Base-by-base conservation (phyloP, 2,797 vertebrate species). In the Alexandromys oeconomus region DNA sequence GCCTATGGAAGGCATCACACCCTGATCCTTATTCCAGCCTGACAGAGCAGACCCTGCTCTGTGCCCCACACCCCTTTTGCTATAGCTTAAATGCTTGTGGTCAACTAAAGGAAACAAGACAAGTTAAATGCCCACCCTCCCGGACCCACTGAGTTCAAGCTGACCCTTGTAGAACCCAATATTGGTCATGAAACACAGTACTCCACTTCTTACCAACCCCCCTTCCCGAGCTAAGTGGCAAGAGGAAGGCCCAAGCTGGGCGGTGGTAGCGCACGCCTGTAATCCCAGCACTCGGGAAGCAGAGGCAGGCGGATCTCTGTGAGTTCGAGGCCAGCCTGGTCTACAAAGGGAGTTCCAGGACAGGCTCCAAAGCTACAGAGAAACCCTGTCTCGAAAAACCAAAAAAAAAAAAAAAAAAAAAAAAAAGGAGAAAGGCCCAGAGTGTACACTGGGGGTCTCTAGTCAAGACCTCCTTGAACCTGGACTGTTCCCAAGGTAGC, bases 81-180 rank as follows among this genome's bases (percentile, higher is more conserved):
- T 54, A 80, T 25, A 34, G 29, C 29, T 84, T n/a, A 94, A 73
- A 21, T 67, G 13, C 86, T 84, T 89, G 15, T 91, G 76, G 69
- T 48, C 94, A 96, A 86, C 57, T 74, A 81, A 85, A 51, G n/a
- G 51, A 85, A 59, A 78, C 40, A 61, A 79, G 46, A 77, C 29
- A 6, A 31, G n/a, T 59, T 86, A 65, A 71, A 71, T 10, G 54
- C 43, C n/a, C 43, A 61, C 85, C 0, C 71, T 31, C 92, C 54
- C 48, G 29, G n/a, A 21, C 4, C 74, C 48, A 40, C 34, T 61
- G 51, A 85, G 27, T 82, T 69, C 46, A 82, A 69, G 43, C 46
- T 17, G 15, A 34, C 25, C 15, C 10, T 67, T 37, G 37, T 5
- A 73, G 74, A 46, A 4, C 40, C n/a, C 6, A 54, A 1, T 9